Evolutionary conservation across 2,888 invertebrate genomes (phyloP).

Genomic region (Hyppa rectilinea): DNA sequence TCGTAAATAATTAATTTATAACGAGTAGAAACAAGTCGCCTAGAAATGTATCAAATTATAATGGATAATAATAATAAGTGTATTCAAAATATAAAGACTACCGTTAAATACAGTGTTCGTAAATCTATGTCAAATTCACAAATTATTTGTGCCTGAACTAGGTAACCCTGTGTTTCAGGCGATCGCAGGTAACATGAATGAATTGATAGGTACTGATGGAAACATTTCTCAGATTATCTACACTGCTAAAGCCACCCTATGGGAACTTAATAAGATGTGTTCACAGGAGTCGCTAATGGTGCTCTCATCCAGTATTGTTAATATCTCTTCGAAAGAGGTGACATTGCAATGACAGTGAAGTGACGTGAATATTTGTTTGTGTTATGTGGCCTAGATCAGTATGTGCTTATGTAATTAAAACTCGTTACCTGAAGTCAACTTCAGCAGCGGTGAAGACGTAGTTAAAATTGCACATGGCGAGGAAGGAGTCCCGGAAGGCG

Average conservation of each 20-base stretch:
- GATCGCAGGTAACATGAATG: too few species aligned
- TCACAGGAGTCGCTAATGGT: neutral
- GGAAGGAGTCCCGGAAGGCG: slow-evolving; percentile 90
- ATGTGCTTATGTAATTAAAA: neutral
- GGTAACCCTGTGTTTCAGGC: too few species aligned
- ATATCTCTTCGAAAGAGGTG: neutral
- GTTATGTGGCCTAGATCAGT: too few species aligned
- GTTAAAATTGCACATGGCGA: slow-evolving; percentile 87
- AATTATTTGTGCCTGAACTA: too few species aligned
- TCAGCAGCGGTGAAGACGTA: slow-evolving; percentile 91
- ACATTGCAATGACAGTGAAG: neutral
- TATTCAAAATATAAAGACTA: too few species aligned
- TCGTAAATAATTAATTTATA: neutral
- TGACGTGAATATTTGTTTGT: neutral
- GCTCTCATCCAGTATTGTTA: neutral
- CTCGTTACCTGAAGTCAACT: slow-evolving; percentile 87
- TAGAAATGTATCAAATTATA: neutral
- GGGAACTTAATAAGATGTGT: neutral
- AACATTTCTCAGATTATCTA: neutral
- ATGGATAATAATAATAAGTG: too few species aligned
- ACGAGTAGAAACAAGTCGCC: too few species aligned
- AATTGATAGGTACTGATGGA: too few species aligned
- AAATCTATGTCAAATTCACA: too few species aligned
- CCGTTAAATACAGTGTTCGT: too few species aligned
- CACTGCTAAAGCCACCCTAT: neutral